These are phyloP conservation scores for Nomada fabriciana DNA, from an alignment of 2,888 invertebrate genomes.

Conservation along the genomic window DNA sequence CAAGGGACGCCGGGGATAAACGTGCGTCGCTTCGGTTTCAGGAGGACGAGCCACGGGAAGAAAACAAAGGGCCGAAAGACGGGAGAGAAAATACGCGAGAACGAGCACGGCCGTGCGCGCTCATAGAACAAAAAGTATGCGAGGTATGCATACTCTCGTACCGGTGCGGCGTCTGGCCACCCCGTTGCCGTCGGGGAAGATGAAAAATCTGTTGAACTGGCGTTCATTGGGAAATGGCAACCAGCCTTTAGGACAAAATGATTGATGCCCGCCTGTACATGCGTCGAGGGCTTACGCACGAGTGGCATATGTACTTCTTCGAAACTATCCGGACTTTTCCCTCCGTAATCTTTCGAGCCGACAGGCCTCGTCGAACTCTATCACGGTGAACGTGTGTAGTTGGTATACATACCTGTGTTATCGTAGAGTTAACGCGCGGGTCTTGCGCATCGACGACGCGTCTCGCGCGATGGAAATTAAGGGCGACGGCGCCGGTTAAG, in stretches of 20 bases:
- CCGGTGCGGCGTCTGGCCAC: not conserved
- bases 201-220: constrained; percentile 71
- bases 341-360: constrained; percentile 34
- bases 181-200: constrained; percentile 35
- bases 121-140: constrained; percentile 45
- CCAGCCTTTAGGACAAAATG: constrained; percentile 72
- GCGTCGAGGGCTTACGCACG: constrained; percentile 15
- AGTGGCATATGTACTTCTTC: not conserved
- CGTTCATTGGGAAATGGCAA: constrained; percentile 79
- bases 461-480: not conserved
- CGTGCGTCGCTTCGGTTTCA: constrained; percentile 33
- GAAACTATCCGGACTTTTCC: constrained; percentile 57
- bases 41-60: constrained; percentile 30
- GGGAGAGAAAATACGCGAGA: constrained; percentile 54
- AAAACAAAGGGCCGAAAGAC: constrained; percentile 51
- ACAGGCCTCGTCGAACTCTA: not conserved
- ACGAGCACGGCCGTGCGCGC: constrained; percentile 36
- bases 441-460: not conserved
- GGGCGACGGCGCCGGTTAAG: not conserved
- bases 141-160: constrained; percentile 27
- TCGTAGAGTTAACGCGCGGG: no score
- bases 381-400: constrained; percentile 1
- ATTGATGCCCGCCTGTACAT: constrained; percentile 62
- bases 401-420: no score
- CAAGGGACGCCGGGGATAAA: constrained; percentile 32